Conservation (phyloP, 2,797 vertebrate species). For the Brotogeris chrysoptera region DNA sequence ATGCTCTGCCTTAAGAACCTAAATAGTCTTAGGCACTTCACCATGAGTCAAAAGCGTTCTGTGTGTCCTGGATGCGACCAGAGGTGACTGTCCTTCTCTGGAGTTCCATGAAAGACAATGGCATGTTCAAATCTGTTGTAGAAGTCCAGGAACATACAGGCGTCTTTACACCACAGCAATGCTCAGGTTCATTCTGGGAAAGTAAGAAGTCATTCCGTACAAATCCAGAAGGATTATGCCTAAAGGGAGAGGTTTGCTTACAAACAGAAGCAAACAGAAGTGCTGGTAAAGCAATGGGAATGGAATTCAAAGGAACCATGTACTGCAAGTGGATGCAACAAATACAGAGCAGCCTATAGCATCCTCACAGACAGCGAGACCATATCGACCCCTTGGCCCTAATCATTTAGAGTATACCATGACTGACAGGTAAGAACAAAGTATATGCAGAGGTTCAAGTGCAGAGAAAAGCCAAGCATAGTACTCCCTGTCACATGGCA, state of each 20-base stretch:
- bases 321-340: not conserved
- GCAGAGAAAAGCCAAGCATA: not conserved
- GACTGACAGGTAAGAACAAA: not conserved
- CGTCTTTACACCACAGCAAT: not conserved
- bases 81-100: not conserved
- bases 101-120: not conserved
- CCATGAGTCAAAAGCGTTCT: not conserved
- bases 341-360: not conserved
- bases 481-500: not conserved
- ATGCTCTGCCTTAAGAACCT: not conserved
- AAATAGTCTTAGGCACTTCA: not conserved
- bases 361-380: not conserved
- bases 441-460: not conserved
- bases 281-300: slow-evolving; percentile 1
- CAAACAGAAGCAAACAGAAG: not conserved
- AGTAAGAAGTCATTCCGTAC: not conserved
- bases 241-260: slow-evolving; percentile 16
- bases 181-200: not conserved
- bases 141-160: not conserved
- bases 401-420: not conserved
- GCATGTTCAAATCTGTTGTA: not conserved
- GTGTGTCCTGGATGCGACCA: not conserved
- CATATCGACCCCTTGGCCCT: not conserved
- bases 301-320: not conserved
- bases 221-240: not conserved